Conservation (phyloP, 2,797 vertebrate species). For the Clarias pachynema region DNA sequence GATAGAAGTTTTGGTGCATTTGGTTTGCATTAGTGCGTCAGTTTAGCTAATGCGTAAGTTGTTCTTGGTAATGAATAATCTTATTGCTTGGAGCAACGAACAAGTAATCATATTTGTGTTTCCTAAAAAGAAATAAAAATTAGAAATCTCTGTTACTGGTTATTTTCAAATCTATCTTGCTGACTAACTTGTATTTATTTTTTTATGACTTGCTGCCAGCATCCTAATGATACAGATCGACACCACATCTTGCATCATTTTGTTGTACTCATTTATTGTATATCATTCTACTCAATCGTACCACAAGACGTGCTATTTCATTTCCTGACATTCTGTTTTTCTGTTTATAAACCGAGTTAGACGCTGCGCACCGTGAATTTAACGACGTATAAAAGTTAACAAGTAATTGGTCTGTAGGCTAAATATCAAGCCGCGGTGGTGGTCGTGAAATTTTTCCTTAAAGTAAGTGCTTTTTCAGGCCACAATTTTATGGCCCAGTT, state of each 20-base stretch:
- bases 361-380: not conserved
- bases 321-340: not conserved
- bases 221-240: not conserved
- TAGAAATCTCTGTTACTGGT: not conserved
- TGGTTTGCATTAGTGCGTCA: not conserved
- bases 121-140: not conserved
- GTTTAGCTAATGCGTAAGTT: not conserved
- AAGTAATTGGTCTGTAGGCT: not conserved
- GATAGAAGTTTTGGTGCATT: not conserved
- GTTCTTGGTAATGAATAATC: not conserved
- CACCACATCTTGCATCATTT: not conserved
- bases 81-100: not conserved
- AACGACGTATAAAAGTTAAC: not conserved
- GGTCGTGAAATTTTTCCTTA: conserved; percentile 11
- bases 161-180: not conserved
- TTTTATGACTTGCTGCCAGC: not conserved
- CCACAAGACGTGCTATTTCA: not conserved
- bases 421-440: conserved; percentile 6
- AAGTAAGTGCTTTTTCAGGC: conserved; percentile 56
- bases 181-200: not conserved
- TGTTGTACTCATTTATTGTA: not conserved
- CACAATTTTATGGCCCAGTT: conserved; percentile 59
- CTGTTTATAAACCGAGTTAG: not conserved
- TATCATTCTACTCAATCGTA: not conserved
- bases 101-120: not conserved